Evolutionary conservation across 2,888 invertebrate species (phyloP).

Genomic region (Opisthograptis luteolata): DNA sequence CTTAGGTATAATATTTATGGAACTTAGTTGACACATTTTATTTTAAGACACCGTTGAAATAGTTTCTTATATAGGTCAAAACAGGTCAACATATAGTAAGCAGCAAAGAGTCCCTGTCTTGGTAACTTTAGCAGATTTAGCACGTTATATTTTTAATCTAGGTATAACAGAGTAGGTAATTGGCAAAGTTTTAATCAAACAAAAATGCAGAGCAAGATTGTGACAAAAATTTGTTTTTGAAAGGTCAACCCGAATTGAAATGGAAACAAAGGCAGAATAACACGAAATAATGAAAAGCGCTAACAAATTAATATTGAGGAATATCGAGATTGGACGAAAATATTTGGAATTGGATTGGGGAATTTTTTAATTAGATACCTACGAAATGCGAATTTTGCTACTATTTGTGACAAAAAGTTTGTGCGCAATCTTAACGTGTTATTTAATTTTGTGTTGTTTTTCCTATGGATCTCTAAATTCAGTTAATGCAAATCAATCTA

Average conservation of each 20-base stretch:
- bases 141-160: no score
- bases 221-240: conserved; percentile 9
- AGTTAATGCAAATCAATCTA: no score
- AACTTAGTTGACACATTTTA: no score
- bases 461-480: no score
- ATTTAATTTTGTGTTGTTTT: no score
- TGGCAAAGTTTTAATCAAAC: conserved; percentile 6
- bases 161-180: not conserved
- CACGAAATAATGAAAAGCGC: conserved; percentile 21
- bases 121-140: no score
- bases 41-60: no score
- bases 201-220: conserved; percentile 6
- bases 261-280: conserved; percentile 20
- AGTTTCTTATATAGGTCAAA: no score
- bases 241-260: conserved; percentile 21
- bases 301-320: conserved; percentile 21
- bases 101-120: no score
- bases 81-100: no score
- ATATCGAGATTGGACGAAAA: conserved; percentile 18
- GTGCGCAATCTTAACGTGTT: no score
- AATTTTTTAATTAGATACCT: conserved; percentile 13
- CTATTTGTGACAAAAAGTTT: conserved; percentile 13
- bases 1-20: no score
- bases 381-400: conserved; percentile 2
- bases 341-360: conserved; percentile 18